Percentiles rank a stretch among this genome's conserved stretches.
Conservation (phyloP, 2,797 vertebrate species). For the Muscicapa comitata region DNA sequence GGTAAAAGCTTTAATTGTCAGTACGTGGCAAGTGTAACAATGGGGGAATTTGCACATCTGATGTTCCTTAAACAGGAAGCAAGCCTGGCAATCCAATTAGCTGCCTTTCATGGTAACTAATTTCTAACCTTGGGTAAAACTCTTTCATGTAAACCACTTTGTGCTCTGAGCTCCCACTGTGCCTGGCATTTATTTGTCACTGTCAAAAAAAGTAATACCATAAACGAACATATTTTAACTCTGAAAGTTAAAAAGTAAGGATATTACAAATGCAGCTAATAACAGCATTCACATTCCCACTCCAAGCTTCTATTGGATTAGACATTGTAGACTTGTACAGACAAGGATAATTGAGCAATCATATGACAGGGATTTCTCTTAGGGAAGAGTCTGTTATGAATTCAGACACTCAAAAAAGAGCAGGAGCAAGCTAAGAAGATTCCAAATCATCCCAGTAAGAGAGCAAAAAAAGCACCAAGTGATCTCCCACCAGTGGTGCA, state of each 20-base stretch:
- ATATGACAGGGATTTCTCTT: background rate
- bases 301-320: background rate
- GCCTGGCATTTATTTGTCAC: conserved; percentile 7
- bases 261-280: background rate
- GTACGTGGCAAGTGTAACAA: background rate
- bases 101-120: conserved; percentile 6
- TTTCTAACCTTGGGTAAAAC: conserved; percentile 22
- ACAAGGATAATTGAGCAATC: background rate
- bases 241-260: background rate
- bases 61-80: conserved; percentile 2
- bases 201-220: background rate
- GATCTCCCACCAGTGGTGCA: background rate
- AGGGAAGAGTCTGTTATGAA: background rate
- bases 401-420: background rate
- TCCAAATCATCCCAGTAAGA: background rate
- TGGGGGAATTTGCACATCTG: conserved; percentile 27
- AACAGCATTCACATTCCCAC: background rate
- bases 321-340: background rate
- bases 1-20: conserved; percentile 54
- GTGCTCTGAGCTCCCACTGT: background rate
- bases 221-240: background rate
- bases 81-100: conserved; percentile 18
- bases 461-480: background rate
- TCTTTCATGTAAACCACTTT: background rate
- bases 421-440: background rate